Evolutionary conservation across 2,113 vertebrate species (phyloP).

Genomic region (Coracopsis vasa): DNA sequence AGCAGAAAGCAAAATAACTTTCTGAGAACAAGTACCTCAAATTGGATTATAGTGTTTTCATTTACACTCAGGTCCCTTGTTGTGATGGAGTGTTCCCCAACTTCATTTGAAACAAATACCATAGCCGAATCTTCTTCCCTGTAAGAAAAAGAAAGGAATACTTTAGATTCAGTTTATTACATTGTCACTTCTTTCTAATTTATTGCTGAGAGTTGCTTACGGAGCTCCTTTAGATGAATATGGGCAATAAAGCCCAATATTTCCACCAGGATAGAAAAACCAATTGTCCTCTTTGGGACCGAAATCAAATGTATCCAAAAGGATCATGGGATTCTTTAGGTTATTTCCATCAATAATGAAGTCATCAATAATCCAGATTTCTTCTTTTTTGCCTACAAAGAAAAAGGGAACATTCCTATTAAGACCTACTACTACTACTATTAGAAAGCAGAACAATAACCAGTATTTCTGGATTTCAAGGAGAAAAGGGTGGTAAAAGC

Average conservation of each 20-base stretch:
- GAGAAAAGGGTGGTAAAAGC: background rate
- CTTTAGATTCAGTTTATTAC: background rate
- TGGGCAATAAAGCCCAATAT: constrained; percentile 94
- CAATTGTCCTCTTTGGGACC: constrained; percentile 91
- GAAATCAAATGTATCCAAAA: constrained; percentile 92
- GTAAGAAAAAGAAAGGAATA: background rate
- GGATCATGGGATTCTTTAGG: constrained; percentile 83
- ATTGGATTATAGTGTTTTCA: constrained; percentile 96
- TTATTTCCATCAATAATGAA: constrained; percentile 95
- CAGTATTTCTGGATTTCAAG: background rate
- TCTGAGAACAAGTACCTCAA: constrained; percentile 84
- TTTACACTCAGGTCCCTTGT: constrained; percentile 92
- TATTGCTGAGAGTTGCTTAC: constrained; percentile 74
- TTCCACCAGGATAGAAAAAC: constrained; percentile 97
- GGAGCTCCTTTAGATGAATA: constrained; percentile 90
- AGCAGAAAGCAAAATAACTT: background rate
- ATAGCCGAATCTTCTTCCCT: constrained; percentile 97
- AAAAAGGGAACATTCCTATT: constrained; percentile 34
- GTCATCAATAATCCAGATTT: constrained; percentile 98
- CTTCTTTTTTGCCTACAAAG: constrained; percentile 92
- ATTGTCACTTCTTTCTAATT: background rate
- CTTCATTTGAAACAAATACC: constrained; percentile 96
- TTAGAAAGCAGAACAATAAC: background rate
- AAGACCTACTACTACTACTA: background rate
- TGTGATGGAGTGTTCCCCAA: constrained; percentile 95